Base-by-base conservation (phyloP, 2,113 vertebrate genomes). In the Tiliqua scincoides region DNA sequence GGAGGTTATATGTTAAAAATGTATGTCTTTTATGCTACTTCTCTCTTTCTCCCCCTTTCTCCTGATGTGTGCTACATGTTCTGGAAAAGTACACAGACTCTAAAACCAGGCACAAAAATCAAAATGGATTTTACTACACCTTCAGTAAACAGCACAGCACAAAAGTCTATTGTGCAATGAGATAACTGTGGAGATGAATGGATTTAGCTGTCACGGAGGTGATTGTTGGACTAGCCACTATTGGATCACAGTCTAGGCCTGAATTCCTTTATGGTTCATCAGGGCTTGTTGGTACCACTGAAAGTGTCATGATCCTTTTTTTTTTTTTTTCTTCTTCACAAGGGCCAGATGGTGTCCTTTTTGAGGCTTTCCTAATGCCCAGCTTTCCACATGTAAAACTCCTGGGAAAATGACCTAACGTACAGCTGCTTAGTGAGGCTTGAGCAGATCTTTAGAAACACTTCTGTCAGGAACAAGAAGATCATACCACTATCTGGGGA, bases 341-440 rank as follows among this genome's bases (percentile, higher is more conserved):
- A 95, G 84, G 97, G 98, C 98, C 98, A 99, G 98, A 99, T 99
- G 98, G 98, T 98, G 98, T 98, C 97, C 97, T 97, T 98, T 98
- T 93, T 98, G 97, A 98, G 98, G 98, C 97, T 97, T 97, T 98
- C 97, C 98, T 98, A 99, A 98, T 98, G 98, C 98, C 98, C 97
- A 97, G 97, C 98, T 98, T 98, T 97, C 97, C 97, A 97, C 97
- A 97, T 97, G 97, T 97, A 97, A 97, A 98, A 97, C 98, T 99
- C 98, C 98, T 99, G 98, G 98, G 98, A 99, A 99, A 99, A 99
- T 99, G 98, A 99, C 98, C 98, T 99, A 98, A 99, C 98, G 98
- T 97, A 96, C 97, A 99, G 98, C 98, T 99, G 98, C 98, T 99
- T 99, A 99, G 98, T 99, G 98, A 98, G 98, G 98, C 98, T 98